Conservation (phyloP, 2,113 vertebrate species). For the Colaptes auratus region DNA sequence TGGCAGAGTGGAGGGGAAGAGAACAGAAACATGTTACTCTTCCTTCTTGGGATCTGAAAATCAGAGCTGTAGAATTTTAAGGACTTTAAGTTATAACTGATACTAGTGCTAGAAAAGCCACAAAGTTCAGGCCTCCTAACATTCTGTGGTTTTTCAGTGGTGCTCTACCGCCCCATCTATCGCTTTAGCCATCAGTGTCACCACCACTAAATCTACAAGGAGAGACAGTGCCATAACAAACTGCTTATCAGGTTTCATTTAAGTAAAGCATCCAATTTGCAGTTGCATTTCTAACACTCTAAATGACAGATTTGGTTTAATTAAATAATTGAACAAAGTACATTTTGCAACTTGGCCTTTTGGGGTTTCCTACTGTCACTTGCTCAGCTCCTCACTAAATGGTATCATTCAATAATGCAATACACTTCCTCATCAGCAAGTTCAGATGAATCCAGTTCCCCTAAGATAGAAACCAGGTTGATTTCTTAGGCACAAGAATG, state of each 20-base stretch:
- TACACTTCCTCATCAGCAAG: not conserved
- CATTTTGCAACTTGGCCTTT: not conserved
- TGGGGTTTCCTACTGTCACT: not conserved
- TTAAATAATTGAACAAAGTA: constrained; percentile 5
- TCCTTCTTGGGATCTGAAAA: not conserved
- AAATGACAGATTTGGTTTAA: not conserved
- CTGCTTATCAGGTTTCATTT: not conserved
- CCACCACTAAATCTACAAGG: not conserved
- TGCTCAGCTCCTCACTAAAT: not conserved
- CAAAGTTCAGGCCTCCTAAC: not conserved
- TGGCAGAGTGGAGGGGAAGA: not conserved
- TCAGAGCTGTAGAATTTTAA: not conserved
- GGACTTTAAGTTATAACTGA: not conserved
- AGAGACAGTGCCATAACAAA: not conserved
- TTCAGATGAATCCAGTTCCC: not conserved
- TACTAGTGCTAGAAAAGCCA: not conserved
- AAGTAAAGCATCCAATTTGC: not conserved
- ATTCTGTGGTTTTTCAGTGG: not conserved
- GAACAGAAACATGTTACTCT: not conserved
- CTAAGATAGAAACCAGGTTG: not conserved
- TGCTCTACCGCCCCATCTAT: not conserved
- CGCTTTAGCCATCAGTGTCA: not conserved
- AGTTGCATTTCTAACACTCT: not conserved
- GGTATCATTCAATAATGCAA: not conserved
- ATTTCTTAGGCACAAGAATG: not conserved